phyloP scores from a whole-genome alignment of 2,113 vertebrate species.

The rabbit (Oryctolagus cuniculus) region DNA sequence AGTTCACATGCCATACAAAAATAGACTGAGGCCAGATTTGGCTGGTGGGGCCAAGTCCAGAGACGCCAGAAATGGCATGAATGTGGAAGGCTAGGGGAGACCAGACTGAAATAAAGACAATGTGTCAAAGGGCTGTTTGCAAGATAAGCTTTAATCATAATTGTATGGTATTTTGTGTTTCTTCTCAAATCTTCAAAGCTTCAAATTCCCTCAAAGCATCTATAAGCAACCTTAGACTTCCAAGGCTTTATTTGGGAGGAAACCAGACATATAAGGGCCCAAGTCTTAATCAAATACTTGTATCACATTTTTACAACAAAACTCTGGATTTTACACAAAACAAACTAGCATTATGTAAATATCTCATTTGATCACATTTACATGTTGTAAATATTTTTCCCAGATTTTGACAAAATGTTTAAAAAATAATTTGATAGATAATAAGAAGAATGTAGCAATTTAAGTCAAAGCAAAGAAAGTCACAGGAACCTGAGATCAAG shows the following conservation, averaged over 20 bases:
- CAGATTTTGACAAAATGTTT: constrained; percentile 1
- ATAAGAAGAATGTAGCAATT: not conserved
- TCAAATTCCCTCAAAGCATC: not conserved
- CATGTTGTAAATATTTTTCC: not conserved
- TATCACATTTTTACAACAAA: not conserved
- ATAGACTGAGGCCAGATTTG: not conserved
- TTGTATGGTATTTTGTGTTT: not conserved
- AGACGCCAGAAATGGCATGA: not conserved
- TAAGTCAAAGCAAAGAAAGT: not conserved
- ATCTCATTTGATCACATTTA: not conserved
- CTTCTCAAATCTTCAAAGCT: constrained; percentile 8
- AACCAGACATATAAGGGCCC: not conserved
- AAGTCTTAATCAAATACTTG: not conserved
- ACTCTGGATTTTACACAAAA: not conserved
- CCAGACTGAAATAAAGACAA: not conserved
- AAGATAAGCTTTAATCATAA: not conserved
- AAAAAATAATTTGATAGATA: not conserved
- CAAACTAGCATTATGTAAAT: not conserved
- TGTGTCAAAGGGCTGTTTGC: not conserved
- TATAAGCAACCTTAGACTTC: not conserved
- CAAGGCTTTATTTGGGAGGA: constrained; percentile 3
- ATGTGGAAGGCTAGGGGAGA: not conserved
- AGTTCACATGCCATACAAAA: not conserved
- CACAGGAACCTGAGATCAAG: not conserved
- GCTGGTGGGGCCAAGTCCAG: fast-evolving